Evolutionary conservation across 2,113 vertebrate genomes (phyloP), one percentile per base, ranked within the genome.

Genomic region (Aythya baeri): DNA sequence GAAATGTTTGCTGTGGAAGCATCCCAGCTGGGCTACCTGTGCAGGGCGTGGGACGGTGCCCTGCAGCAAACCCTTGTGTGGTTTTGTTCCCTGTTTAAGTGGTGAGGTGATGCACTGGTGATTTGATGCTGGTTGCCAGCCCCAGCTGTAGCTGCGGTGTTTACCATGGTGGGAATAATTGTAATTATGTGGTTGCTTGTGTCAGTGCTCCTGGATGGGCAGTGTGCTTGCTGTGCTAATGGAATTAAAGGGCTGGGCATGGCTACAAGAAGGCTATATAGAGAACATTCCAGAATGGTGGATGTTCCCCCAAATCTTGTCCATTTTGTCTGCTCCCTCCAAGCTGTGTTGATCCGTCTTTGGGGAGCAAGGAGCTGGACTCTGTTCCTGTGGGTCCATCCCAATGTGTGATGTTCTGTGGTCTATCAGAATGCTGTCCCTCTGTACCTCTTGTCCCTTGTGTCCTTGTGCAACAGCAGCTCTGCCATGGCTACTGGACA

Each of bases 221-320:
- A n/a, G 31, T 38, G 10, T 36, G 1, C 62, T 83, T 74, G 57
- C 32, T 21, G 81, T 44, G 67, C 23, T 12, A 14, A 41, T 13
- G 92, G 36, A 63, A 13, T 32, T 5, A 11, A n/a, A 72, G 32
- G 32, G 31, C 36, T 34, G 58, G 58, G 65, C 36, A 20, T 1
- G 22, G 71, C 26, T 41, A 5, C 6, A 17, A 23, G 52, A 13
- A 70, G 41, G 50, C 21, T 38, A 54, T 6, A 4, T 9, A 7
- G 41, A 14, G 21, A 18, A 7, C 11, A 0, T 55, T 34, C 31
- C 2, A 11, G n/a, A n/a, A 15, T 6, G 13, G 21, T 13, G 62
- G 0, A 2, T 9, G 18, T 36, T 63, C 8, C 16, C 25, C n/a
- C 5, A 5, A 0, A 17, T 6, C 25, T 61, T 32, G 11, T 5